Evolutionary conservation across 1,140 invertebrate species (phyloP).

Genomic region (Dendroctonus valens): DNA sequence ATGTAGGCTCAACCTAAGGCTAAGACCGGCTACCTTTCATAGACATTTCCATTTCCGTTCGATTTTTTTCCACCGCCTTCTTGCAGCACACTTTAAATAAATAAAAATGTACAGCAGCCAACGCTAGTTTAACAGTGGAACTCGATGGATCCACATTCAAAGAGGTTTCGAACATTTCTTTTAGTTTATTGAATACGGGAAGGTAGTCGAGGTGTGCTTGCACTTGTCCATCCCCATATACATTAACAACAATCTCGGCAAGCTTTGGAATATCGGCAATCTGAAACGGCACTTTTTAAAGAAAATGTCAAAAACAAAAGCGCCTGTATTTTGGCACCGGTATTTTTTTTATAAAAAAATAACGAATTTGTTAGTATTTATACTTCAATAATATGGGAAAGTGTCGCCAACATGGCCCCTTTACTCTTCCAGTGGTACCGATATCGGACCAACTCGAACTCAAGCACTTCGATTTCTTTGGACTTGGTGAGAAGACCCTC

Average conservation of each 20-base stretch:
- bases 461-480: constrained; percentile 12
- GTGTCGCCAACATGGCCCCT: constrained; percentile 7
- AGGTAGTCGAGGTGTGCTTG: background rate
- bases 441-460: constrained; percentile 14
- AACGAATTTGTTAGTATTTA: background rate
- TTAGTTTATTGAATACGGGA: too few species aligned
- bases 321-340: background rate
- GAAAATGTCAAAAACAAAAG: background rate
- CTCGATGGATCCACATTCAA: background rate
- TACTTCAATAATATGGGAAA: constrained; percentile 17
- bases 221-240: constrained; percentile 22
- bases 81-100: background rate
- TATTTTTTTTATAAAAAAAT: constrained; percentile 3
- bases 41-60: background rate
- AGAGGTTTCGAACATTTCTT: too few species aligned
- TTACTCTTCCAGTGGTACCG: constrained; percentile 19
- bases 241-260: constrained; percentile 10
- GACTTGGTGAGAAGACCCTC: constrained; percentile 3
- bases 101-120: background rate
- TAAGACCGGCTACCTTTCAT: background rate
- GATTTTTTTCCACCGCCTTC: background rate
- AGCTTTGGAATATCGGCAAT: constrained; percentile 6
- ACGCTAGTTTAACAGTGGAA: background rate
- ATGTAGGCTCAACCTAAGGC: too few species aligned
- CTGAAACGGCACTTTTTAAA: background rate